A percentile compares a stretch with the other conserved stretches of the same genome.
These are phyloP conservation scores for Nothoprocta pentlandii DNA, from an alignment of 2,113 vertebrate genomes.

Conservation along the genomic window DNA sequence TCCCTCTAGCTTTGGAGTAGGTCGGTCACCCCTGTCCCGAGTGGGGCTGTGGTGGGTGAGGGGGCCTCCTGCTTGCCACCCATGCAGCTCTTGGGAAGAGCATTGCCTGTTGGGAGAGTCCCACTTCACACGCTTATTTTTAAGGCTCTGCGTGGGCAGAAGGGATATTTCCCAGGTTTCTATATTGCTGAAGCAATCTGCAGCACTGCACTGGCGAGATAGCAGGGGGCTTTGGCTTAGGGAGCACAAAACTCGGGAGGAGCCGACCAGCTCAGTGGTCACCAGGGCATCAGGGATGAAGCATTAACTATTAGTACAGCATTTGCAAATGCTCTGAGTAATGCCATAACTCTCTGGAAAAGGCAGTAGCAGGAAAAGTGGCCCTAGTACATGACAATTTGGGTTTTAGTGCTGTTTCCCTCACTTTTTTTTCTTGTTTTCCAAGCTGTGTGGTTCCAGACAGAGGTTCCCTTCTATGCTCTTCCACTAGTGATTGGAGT, in stretches of 20 bases:
- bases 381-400: neutral
- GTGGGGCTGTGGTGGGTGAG: conserved; percentile 58
- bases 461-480: neutral
- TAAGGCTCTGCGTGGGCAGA: conserved; percentile 59
- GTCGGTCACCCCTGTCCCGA: neutral
- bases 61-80: conserved; percentile 62
- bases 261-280: neutral
- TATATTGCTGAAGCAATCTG: conserved; percentile 62
- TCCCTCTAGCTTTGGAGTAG: conserved; percentile 1
- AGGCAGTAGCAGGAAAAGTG: neutral
- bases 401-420: neutral
- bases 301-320: neutral
- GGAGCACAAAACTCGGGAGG: neutral
- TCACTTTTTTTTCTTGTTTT: conserved; percentile 6
- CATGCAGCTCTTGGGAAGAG: conserved; percentile 57
- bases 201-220: conserved; percentile 24
- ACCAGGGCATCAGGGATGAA: neutral
- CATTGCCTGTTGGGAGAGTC: conserved; percentile 55
- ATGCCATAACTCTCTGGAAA: neutral
- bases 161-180: conserved; percentile 66
- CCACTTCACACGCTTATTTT: conserved; percentile 68
- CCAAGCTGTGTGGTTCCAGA: neutral
- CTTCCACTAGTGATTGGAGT: neutral
- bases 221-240: conserved; percentile 39
- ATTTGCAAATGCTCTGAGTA: neutral